A percentile compares a stretch with the other conserved stretches of the same genome.
Conservation (phyloP, 2,888 invertebrate species). For the Campopleginae sp. region DNA sequence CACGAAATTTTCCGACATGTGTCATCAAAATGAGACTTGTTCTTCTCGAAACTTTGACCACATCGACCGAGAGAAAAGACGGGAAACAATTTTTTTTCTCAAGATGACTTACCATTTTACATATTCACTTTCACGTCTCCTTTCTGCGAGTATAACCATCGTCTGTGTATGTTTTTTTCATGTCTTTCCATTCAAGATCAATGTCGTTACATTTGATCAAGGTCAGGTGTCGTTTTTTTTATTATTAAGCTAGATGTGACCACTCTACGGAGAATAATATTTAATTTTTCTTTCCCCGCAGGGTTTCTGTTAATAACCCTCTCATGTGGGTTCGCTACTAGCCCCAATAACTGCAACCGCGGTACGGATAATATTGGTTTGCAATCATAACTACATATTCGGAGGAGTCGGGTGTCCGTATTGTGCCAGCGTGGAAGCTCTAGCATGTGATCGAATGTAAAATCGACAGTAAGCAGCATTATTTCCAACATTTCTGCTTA, state of each 20-base stretch:
- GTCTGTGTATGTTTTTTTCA: background rate
- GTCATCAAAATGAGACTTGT: constrained; percentile 57
- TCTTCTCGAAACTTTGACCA: constrained; percentile 49
- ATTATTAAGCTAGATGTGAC: background rate
- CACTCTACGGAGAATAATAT: background rate
- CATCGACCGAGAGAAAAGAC: background rate
- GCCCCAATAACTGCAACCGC: background rate
- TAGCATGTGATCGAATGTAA: constrained; percentile 37
- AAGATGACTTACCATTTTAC: constrained; percentile 1
- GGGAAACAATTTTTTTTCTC: constrained; percentile 12
- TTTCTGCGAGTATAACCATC: background rate
- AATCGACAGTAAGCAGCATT: background rate
- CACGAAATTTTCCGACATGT: constrained; percentile 58
- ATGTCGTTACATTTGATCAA: background rate
- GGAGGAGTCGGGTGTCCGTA: constrained; percentile 6
- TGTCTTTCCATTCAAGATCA: background rate
- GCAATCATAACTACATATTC: constrained; percentile 29
- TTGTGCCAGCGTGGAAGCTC: constrained; percentile 14
- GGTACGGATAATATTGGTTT: background rate
- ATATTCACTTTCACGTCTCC: background rate
- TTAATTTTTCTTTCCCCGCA: background rate
- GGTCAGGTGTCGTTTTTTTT: background rate
- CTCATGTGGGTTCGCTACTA: background rate
- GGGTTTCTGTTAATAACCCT: background rate
- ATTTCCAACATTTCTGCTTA: background rate